Evolutionary conservation across 2,888 invertebrate species (phyloP).

Genomic region (Helobdella robusta): DNA sequence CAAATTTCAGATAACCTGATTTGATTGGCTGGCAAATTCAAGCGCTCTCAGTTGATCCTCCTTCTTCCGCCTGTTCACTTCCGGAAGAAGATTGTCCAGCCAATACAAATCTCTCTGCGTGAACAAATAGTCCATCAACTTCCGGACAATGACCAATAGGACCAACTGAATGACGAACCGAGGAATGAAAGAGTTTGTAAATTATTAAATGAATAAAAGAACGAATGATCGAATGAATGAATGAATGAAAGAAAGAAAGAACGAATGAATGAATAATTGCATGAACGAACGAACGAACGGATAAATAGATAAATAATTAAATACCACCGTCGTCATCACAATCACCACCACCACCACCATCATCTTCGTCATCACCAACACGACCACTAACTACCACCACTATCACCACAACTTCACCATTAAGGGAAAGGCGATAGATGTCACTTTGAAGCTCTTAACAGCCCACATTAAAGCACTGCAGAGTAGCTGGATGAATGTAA

Average conservation of each 20-base stretch:
- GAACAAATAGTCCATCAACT: conserved; percentile 45
- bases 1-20: not conserved
- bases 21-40: conserved; percentile 1
- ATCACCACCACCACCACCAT: no score
- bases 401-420: no score
- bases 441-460: conserved; percentile 78
- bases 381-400: no score
- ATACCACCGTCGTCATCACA: no score
- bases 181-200: no score
- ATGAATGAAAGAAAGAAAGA: no score
- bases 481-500: conserved; percentile 76
- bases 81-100: conserved; percentile 49
- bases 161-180: conserved; percentile 31
- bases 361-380: no score
- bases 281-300: no score
- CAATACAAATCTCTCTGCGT: conserved; percentile 46
- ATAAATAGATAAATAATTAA: no score
- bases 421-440: conserved; percentile 84
- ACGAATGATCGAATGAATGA: no score
- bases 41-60: conserved; percentile 39
- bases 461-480: conserved; percentile 80
- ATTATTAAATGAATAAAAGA: no score
- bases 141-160: conserved; percentile 46
- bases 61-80: conserved; percentile 41
- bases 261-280: no score